Evolutionary conservation across 1,140 invertebrate species (phyloP), one percentile per base, ranked within the genome.

Genomic region (Bombus soroeensis): DNA sequence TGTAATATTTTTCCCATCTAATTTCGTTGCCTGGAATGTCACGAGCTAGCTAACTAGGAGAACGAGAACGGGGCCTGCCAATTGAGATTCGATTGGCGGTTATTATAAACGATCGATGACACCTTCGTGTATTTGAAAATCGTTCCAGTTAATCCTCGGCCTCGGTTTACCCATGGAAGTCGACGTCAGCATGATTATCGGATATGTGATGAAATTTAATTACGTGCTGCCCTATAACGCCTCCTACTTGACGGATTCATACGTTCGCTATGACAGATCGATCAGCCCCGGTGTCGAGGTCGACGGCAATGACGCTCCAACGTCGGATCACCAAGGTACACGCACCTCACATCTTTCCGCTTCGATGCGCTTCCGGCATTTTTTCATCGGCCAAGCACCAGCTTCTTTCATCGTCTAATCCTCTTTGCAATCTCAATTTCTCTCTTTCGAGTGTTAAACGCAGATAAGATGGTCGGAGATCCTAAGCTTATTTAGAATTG

Each of bases 151-250:
- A 47, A 95, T 96, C 87, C 87, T 92, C 77, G 95, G 95, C 82
- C 92, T 96, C 76, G 95, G 95, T 81, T 92, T 95, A 76, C 95
- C 95, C 47, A 95, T 96, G 92, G 95, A 95, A 87, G 92, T 95
- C 43, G 95, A 95, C 53, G 94, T 94, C 78, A 95, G 94, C 89
- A 93, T 95, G 57, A 95, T 96, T 85, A 93, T 95, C 81, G 95
- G 95, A 83, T 94, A 95, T 81, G 95, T 96, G 86, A 89, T 94
- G 80, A 96, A 96, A 94, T 94, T 94, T 87, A 95, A 95, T 94
- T 95, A 95, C 91, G 81, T 71, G 68, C 89, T 95, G 77, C 95
- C 95, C 28, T 93, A 93, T 73, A 96, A 96, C 88, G 94, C 93
- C 15, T 94, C 95, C 34, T 92, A 94, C 86, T 91, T 95, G 81